phyloP scores from a whole-genome alignment of 2,113 vertebrate species.

The Pandion haliaetus region DNA sequence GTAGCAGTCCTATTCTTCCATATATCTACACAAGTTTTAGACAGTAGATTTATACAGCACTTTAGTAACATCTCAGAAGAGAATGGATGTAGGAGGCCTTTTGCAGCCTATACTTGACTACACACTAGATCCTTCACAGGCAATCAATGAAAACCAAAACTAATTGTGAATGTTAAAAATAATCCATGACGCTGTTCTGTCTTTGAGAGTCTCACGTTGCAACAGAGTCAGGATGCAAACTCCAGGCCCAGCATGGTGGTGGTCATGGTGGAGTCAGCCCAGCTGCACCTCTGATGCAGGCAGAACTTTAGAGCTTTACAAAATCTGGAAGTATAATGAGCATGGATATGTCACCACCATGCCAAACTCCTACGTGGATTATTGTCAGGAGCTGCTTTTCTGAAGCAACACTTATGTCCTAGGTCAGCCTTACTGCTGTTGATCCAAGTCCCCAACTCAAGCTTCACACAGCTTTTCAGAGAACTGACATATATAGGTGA shows the following conservation, averaged over 20 bases:
- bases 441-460: neutral
- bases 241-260: neutral
- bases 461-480: neutral
- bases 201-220: neutral
- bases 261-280: too few relatives aligned
- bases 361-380: neutral
- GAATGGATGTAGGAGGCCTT: neutral
- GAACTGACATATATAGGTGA: neutral
- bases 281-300: too few relatives aligned
- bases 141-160: neutral
- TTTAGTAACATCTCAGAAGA: neutral
- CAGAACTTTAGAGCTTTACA: neutral
- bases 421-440: neutral
- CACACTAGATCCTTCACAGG: neutral
- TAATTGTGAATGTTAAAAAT: neutral
- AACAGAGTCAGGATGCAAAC: neutral
- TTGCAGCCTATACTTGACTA: neutral
- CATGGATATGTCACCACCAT: too few relatives aligned
- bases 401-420: neutral
- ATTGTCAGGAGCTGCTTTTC: neutral
- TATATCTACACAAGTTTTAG: rapidly evolving
- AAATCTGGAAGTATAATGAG: neutral
- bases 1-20: neutral
- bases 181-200: rapidly evolving
- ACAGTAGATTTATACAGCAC: neutral